phyloP scores from a whole-genome alignment of 2,888 invertebrate species.

The Lepidocyrtoides sp. region DNA sequence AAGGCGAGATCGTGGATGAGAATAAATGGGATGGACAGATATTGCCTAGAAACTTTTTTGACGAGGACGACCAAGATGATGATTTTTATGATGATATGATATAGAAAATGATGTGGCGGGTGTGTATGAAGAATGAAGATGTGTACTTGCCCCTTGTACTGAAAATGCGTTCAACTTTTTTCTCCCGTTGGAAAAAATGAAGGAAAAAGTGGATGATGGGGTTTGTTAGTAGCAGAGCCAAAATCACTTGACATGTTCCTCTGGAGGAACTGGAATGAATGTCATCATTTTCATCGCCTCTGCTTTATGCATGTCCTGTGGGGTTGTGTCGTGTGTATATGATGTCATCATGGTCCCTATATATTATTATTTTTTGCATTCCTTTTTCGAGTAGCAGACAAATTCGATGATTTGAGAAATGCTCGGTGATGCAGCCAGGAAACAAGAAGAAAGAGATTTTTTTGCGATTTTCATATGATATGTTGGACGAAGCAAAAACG shows the following conservation, averaged over 20 bases:
- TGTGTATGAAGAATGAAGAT: too few species aligned
- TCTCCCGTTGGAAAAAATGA: too few species aligned
- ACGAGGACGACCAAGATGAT: not conserved
- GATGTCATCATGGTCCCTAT: not conserved
- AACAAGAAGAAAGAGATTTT: conserved; percentile 19
- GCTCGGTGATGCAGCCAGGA: not conserved
- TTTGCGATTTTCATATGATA: conserved; percentile 11
- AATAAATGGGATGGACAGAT: conserved; percentile 71
- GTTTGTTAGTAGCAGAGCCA: not conserved
- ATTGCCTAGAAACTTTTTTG: conserved; percentile 43
- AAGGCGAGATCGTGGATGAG: not conserved
- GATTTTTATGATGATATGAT: conserved; percentile 8
- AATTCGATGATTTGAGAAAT: not conserved
- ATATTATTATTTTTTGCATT: too few species aligned
- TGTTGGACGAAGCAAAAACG: conserved; percentile 6
- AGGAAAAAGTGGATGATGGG: conserved; percentile 2
- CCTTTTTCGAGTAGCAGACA: too few species aligned
- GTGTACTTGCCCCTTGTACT: too few species aligned
- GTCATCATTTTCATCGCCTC: not conserved
- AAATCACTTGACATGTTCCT: not conserved
- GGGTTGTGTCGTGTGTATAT: not conserved
- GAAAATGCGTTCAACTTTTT: too few species aligned
- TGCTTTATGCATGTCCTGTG: conserved; percentile 1
- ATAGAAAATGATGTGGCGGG: not conserved
- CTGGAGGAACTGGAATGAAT: not conserved